phyloP scores from a whole-genome alignment of 2,888 invertebrate species.

The Pseudococcus viburni region DNA sequence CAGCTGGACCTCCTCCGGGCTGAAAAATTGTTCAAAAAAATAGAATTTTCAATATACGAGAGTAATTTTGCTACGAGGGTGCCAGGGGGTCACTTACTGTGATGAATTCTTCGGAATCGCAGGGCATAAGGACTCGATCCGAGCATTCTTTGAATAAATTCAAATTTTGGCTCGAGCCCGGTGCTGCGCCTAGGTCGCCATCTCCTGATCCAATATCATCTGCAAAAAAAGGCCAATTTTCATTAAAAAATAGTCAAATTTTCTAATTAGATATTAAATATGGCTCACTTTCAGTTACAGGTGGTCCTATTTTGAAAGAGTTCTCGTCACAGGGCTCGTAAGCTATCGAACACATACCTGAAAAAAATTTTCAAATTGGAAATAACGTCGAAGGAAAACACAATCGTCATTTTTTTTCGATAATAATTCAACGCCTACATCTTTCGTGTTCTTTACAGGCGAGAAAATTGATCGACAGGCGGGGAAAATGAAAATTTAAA shows the following conservation, averaged over 20 bases:
- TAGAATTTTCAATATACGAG: too few species aligned
- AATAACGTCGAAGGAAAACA: too few species aligned
- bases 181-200: conserved; percentile 61
- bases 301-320: conserved; percentile 82
- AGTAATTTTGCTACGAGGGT: too few species aligned
- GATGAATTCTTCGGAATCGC: conserved; percentile 87
- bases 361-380: neutral
- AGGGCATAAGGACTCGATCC: conserved; percentile 85
- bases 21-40: conserved; percentile 70
- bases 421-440: too few species aligned
- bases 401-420: too few species aligned
- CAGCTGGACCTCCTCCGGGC: conserved; percentile 77
- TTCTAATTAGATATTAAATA: conserved; percentile 64
- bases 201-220: conserved; percentile 70
- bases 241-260: neutral
- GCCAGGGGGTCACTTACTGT: conserved; percentile 72
- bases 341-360: conserved; percentile 81
- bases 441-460: too few species aligned
- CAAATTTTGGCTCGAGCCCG: conserved; percentile 70
- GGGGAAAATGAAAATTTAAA: too few species aligned
- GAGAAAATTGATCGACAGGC: too few species aligned
- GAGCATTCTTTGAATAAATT: conserved; percentile 75
- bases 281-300: conserved; percentile 68
- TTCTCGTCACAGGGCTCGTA: conserved; percentile 84
- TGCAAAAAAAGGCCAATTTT: conserved; percentile 66